phyloP scores from a whole-genome alignment of 37 sponge, comb jelly and placozoan genomes.

The Oopsacas minuta region DNA sequence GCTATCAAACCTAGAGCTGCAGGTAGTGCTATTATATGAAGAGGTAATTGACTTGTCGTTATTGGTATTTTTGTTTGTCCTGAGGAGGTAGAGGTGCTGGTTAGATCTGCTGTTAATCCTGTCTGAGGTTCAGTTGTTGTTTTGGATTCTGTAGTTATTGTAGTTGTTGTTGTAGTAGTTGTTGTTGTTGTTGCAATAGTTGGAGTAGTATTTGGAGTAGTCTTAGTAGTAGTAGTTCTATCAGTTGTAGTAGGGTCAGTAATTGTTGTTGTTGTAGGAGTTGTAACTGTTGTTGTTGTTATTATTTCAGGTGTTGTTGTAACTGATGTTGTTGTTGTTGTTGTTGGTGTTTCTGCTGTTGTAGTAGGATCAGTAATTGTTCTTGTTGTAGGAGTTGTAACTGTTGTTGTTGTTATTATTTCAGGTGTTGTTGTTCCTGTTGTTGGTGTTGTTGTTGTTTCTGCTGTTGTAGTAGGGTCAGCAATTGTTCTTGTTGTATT shows the following conservation, averaged over 20 bases:
- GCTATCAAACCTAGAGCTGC: background rate
- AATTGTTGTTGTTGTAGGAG: background rate
- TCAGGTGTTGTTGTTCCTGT: background rate
- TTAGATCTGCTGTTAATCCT: background rate
- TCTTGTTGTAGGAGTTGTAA: background rate
- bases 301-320: background rate
- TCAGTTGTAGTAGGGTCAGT: background rate
- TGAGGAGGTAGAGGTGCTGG: background rate
- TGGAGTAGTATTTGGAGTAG: background rate
- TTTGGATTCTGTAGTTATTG: background rate
- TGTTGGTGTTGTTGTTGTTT: background rate
- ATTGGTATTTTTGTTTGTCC: background rate
- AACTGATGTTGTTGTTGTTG: background rate
- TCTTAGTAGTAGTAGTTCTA: background rate
- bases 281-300: background rate
- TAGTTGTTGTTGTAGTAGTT: background rate
- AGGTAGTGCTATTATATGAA: background rate
- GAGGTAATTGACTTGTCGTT: background rate
- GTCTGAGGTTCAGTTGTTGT: background rate
- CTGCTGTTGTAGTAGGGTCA: background rate
- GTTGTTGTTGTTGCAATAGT: background rate
- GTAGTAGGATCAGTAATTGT: background rate
- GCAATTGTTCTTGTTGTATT: background rate
- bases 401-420: background rate
- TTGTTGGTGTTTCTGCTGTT: background rate